Evolutionary conservation across 2,797 vertebrate genomes (phyloP).

Genomic region (Cyclura pinguis): DNA sequence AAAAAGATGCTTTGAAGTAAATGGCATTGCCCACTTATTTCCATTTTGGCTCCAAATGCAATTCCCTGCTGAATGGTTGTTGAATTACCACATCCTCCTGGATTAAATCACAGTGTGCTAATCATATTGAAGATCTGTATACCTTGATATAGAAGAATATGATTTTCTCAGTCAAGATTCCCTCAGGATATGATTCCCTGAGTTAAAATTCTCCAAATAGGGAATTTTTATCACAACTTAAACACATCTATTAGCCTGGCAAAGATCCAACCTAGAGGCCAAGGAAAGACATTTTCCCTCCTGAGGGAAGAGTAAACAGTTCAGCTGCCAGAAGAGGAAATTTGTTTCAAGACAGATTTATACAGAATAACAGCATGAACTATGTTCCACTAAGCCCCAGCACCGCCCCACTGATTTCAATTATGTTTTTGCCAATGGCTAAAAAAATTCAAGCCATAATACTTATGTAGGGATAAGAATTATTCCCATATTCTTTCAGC

Average conservation of each 20-base stretch:
- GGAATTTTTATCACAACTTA: constrained; percentile 67
- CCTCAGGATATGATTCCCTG: constrained; percentile 63
- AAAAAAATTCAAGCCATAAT: constrained; percentile 39
- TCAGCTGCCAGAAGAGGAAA: constrained; percentile 68
- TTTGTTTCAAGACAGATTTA: constrained; percentile 56
- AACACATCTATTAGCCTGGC: constrained; percentile 65
- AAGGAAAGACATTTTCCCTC: constrained; percentile 67
- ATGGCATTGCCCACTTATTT: constrained; percentile 62
- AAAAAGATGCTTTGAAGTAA: constrained; percentile 61
- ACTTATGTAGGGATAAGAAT: constrained; percentile 33
- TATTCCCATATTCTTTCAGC: constrained; percentile 29
- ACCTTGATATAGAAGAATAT: constrained; percentile 61
- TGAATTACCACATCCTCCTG: constrained; percentile 69
- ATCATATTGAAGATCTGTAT: constrained; percentile 59
- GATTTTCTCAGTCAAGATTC: constrained; percentile 42
- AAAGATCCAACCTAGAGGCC: constrained; percentile 53
- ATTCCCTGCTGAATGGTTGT: constrained; percentile 69
- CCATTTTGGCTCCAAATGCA: constrained; percentile 61
- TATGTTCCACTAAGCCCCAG: constrained; percentile 29
- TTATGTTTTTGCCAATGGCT: constrained; percentile 46
- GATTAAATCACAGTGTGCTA: constrained; percentile 56
- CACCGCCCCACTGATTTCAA: constrained; percentile 25
- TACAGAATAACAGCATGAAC: constrained; percentile 65
- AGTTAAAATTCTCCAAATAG: constrained; percentile 69
- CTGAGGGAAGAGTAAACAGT: constrained; percentile 63